Evolutionary conservation across 2,888 invertebrate genomes (phyloP).

Genomic region (Drosophila neonasuta): DNA sequence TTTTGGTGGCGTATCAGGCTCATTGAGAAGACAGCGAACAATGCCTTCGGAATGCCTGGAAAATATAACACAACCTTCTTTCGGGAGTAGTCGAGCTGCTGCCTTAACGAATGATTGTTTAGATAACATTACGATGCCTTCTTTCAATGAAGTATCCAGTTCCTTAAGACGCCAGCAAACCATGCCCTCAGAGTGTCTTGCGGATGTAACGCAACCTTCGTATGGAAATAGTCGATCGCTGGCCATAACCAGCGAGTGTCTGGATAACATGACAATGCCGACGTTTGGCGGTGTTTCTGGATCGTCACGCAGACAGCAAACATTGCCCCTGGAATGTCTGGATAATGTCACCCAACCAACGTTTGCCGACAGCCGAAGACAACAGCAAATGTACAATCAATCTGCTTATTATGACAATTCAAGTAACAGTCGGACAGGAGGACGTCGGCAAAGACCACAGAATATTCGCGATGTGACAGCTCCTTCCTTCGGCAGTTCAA

Average conservation of each 20-base stretch:
- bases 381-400: neutral
- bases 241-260: neutral
- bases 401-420: too few relatives aligned
- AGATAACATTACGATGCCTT: slow-evolving; percentile 28
- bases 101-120: slow-evolving; percentile 6
- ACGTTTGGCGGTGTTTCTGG: slow-evolving; percentile 24
- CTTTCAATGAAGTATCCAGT: slow-evolving; percentile 7
- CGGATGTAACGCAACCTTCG: slow-evolving; percentile 4
- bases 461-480: slow-evolving; percentile 10
- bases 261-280: slow-evolving; percentile 40
- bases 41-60: slow-evolving; percentile 2
- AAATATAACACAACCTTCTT: slow-evolving; percentile 16
- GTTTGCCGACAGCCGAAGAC: neutral
- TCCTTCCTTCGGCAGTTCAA: slow-evolving; percentile 3
- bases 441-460: neutral
- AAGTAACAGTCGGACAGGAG: too few relatives aligned
- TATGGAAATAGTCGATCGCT: neutral
- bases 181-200: slow-evolving; percentile 2
- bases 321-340: slow-evolving; percentile 13
- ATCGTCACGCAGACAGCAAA: neutral
- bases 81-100: neutral
- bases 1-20: slow-evolving; percentile 7
- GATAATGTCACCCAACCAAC: slow-evolving; percentile 24
- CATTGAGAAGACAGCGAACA: neutral
- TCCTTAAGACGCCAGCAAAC: neutral